A percentile compares a stretch with the other conserved stretches of the same genome.
phyloP scores from a whole-genome alignment of 2,797 vertebrate species.

The Chelonia mydas region DNA sequence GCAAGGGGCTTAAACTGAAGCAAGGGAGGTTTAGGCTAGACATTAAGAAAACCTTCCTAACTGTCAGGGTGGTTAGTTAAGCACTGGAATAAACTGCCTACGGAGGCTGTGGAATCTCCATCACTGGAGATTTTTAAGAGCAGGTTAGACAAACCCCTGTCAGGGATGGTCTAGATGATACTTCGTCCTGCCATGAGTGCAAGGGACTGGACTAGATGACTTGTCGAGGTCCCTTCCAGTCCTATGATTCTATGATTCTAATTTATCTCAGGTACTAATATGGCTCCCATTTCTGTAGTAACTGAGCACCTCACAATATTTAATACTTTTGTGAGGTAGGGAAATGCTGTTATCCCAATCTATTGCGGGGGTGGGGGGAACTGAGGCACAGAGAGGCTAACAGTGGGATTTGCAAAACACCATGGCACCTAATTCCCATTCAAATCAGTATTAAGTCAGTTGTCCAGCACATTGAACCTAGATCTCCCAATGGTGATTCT shows the following conservation, averaged over 20 bases:
- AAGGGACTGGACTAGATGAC: no score
- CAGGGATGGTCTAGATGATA: no score
- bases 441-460: neutral
- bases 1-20: no score
- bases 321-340: neutral
- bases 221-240: no score
- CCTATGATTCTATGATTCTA: neutral
- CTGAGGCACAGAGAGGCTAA: neutral
- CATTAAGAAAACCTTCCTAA: no score
- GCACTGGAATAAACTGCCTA: no score
- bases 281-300: neutral
- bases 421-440: neutral
- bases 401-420: neutral
- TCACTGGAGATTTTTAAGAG: no score
- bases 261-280: neutral
- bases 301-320: neutral
- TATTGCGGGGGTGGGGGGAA: neutral
- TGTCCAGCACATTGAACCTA: neutral
- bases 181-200: no score
- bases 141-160: no score
- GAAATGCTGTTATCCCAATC: neutral
- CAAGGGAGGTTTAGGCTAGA: no score
- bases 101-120: no score
- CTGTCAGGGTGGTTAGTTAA: no score
- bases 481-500: neutral